Conservation (phyloP, 2,113 vertebrate species). For the Sminthopsis crassicaudata region DNA sequence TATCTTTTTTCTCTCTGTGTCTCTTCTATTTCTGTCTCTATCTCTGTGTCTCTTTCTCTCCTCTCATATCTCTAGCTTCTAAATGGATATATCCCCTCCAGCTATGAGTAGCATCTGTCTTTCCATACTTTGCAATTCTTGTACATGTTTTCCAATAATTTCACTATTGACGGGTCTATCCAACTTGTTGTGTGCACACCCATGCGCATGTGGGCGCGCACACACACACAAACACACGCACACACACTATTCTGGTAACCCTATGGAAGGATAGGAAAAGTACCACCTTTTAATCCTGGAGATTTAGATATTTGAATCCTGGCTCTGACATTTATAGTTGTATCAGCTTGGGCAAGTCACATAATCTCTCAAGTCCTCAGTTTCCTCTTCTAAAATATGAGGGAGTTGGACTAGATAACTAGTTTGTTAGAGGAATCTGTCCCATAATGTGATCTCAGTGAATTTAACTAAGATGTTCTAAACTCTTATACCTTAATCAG, state of each 20-base stretch:
- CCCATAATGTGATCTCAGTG: background rate
- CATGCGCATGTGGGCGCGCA: too few relatives aligned
- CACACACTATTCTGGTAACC: background rate
- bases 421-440: background rate
- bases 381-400: background rate
- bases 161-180: background rate
- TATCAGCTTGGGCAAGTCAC: background rate
- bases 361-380: background rate
- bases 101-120: background rate
- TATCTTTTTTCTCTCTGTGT: too few relatives aligned
- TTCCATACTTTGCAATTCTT: background rate
- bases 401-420: background rate
- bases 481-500: background rate
- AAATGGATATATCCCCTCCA: background rate
- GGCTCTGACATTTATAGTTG: background rate
- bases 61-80: background rate
- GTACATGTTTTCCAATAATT: background rate
- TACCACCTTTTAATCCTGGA: background rate
- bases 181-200: too few relatives aligned
- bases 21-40: too few relatives aligned
- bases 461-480: background rate
- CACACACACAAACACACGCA: background rate
- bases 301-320: background rate
- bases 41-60: too few relatives aligned
- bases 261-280: background rate